phyloP scores from a whole-genome alignment of 2,113 vertebrate species.

The Crotophaga sulcirostris region DNA sequence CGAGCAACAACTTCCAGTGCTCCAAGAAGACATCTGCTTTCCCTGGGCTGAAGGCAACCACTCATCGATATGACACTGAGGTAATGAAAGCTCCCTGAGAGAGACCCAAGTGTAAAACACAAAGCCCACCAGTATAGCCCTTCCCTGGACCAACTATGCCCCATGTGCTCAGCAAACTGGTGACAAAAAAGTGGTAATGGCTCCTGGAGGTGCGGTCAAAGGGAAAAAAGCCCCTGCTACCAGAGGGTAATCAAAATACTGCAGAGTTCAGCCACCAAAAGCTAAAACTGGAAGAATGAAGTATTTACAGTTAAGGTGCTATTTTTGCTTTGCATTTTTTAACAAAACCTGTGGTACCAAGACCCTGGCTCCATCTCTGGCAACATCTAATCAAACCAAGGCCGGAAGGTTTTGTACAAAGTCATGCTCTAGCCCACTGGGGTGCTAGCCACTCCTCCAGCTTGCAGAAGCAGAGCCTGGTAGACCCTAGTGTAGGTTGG shows the following conservation, averaged over 20 bases:
- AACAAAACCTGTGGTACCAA: not conserved
- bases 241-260: not conserved
- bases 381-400: not conserved
- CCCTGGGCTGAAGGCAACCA: not conserved
- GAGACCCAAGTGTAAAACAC: not conserved
- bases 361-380: not conserved
- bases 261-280: not conserved
- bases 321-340: not conserved
- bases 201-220: not conserved
- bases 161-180: not conserved
- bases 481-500: not conserved
- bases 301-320: not conserved
- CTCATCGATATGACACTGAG: not conserved
- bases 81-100: not conserved
- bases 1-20: not conserved
- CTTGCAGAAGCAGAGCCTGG: not conserved
- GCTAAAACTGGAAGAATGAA: not conserved
- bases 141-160: not conserved
- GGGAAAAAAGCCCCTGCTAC: not conserved
- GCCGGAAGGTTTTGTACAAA: not conserved
- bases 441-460: not conserved
- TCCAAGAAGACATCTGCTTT: not conserved
- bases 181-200: not conserved
- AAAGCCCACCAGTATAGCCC: not conserved
- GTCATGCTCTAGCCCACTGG: not conserved